These are phyloP conservation scores for Cassiopea xamachana DNA, from an alignment of 30 jellyfish, hydroid and myxozoan genomes.

Conservation along the genomic window DNA sequence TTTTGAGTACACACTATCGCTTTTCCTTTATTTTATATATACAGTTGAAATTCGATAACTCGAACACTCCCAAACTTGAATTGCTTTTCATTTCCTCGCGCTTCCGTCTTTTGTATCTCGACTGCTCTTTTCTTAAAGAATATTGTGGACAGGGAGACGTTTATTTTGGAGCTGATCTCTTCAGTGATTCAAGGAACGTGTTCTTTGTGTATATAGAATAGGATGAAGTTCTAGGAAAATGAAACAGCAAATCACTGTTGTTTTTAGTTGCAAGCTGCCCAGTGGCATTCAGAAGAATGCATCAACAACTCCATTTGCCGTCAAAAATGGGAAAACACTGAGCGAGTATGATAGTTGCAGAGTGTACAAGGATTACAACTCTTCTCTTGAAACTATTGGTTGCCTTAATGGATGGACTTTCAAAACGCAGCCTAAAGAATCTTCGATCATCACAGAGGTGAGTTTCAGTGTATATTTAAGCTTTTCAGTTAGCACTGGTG, in stretches of 20 bases:
- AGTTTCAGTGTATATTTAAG: neutral
- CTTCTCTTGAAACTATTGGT: slow-evolving; percentile 47
- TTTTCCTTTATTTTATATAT: too few species aligned
- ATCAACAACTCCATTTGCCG: slow-evolving; percentile 64
- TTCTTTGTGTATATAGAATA: too few species aligned
- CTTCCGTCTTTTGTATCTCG: too few species aligned
- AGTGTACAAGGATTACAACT: slow-evolving; percentile 56
- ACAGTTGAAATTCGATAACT: too few species aligned
- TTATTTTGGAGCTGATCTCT: too few species aligned
- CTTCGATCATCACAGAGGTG: slow-evolving; percentile 86
- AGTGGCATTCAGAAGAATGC: slow-evolving; percentile 49
- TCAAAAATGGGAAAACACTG: slow-evolving; percentile 71
- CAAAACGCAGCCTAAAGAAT: slow-evolving; percentile 62
- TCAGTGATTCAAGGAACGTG: too few species aligned
- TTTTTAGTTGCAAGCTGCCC: slow-evolving; percentile 75
- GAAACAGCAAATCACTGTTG: neutral
- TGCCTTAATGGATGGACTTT: slow-evolving; percentile 94
- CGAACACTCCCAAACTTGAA: too few species aligned
- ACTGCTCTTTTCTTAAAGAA: too few species aligned
- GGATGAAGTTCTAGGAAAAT: neutral
- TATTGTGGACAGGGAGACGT: too few species aligned
- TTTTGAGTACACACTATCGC: too few species aligned
- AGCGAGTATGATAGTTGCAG: slow-evolving; percentile 61
- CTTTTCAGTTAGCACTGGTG: too few species aligned
- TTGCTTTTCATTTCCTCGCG: too few species aligned